These are phyloP conservation scores for Crotalus tigris DNA, from an alignment of 2,113 vertebrate species.

Conservation along the genomic window DNA sequence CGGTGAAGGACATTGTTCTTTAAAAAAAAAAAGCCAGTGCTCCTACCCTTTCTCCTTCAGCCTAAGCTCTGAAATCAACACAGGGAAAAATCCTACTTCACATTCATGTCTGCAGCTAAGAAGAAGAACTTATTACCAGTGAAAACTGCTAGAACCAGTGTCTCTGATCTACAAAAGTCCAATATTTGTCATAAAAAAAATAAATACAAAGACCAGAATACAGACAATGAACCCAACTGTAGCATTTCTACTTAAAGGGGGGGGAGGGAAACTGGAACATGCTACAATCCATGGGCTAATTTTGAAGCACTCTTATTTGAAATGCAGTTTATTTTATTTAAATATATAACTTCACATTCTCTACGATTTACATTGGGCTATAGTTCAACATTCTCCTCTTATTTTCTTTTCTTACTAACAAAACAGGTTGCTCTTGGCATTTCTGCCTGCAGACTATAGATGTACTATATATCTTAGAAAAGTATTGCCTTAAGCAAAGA, in stretches of 20 bases:
- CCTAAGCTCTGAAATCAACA: not conserved
- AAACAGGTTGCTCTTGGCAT: not conserved
- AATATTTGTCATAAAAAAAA: not conserved
- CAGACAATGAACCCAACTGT: not conserved
- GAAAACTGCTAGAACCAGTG: not conserved
- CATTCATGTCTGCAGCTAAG: not conserved
- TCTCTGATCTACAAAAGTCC: not conserved
- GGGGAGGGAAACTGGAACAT: not conserved
- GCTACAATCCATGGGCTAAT: not conserved
- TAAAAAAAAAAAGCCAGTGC: not conserved
- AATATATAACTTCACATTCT: not conserved
- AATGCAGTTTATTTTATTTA: not conserved
- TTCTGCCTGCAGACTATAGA: not conserved
- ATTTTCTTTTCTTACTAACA: not conserved
- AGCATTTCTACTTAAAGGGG: not conserved
- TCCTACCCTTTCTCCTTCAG: not conserved
- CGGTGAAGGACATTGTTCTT: not conserved
- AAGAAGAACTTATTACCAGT: not conserved
- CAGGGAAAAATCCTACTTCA: not conserved
- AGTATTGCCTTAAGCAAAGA: not conserved
- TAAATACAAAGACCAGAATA: not conserved
- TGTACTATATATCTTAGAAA: not conserved
- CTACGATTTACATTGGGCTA: not conserved
- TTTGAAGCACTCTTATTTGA: not conserved
- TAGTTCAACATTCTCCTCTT: not conserved